These are phyloP conservation scores for Thalassophryne amazonica DNA, from an alignment of 2,797 vertebrate genomes.

Conservation along the genomic window DNA sequence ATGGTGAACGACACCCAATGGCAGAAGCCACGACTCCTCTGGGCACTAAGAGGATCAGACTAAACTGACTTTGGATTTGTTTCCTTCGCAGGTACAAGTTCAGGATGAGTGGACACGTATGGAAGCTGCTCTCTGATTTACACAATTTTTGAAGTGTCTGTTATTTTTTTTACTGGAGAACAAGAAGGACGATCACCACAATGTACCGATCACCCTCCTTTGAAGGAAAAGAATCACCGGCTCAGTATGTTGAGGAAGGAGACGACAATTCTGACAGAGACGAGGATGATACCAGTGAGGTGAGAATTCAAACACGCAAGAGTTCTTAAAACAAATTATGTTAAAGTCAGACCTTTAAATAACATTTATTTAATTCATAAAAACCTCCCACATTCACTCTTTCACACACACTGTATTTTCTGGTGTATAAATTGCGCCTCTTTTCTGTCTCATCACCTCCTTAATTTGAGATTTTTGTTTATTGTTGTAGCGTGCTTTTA, in stretches of 20 bases:
- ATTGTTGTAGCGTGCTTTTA: too few species aligned
- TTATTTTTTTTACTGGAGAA: neutral
- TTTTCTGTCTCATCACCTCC: too few species aligned
- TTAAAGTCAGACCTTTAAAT: too few species aligned
- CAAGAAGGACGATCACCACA: constrained; percentile 5
- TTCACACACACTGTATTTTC: too few species aligned
- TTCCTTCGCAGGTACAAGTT: constrained; percentile 26
- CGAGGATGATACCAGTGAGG: constrained; percentile 48
- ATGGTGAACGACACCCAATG: constrained; percentile 8
- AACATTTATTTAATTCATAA: too few species aligned
- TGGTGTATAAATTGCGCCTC: too few species aligned
- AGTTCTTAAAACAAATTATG: neutral
- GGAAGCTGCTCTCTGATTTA: neutral
- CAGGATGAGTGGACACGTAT: neutral
- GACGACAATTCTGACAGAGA: constrained; percentile 15
- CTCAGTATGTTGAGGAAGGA: constrained; percentile 36
- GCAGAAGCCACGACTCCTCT: constrained; percentile 13
- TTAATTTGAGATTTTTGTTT: too few species aligned
- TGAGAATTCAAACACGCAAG: constrained; percentile 19
- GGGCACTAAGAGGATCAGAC: constrained; percentile 56
- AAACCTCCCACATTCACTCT: too few species aligned
- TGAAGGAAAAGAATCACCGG: constrained; percentile 45
- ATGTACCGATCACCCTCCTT: constrained; percentile 34
- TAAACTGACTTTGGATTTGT: too few species aligned
- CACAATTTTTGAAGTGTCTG: neutral